A percentile compares a stretch with the other conserved stretches of the same genome.
phyloP scores from a whole-genome alignment of 2,797 vertebrate genomes.

The Ambastaia sidthimunki region DNA sequence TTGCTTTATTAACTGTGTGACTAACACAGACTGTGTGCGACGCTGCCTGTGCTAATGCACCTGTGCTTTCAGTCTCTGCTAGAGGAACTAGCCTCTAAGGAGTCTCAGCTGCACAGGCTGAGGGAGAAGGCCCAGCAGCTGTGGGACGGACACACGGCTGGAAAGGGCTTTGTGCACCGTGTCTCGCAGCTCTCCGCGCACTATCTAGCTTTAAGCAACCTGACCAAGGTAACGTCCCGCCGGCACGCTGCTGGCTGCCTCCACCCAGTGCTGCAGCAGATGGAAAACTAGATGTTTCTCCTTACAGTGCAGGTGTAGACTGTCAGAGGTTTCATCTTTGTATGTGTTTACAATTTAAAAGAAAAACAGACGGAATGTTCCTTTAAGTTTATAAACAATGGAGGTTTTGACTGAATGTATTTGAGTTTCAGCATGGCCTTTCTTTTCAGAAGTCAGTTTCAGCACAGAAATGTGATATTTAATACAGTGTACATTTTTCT shows the following conservation, averaged over 20 bases:
- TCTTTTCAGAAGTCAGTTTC: constrained; percentile 26
- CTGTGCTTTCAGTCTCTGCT: constrained; percentile 91
- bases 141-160: constrained; percentile 94
- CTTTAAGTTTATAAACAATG: not conserved
- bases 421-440: not conserved
- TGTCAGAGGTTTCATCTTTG: not conserved
- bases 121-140: constrained; percentile 95
- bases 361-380: no score
- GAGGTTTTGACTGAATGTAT: not conserved
- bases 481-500: constrained; percentile 18
- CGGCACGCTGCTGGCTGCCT: constrained; percentile 78
- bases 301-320: not conserved
- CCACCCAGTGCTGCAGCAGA: constrained; percentile 62
- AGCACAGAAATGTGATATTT: constrained; percentile 3
- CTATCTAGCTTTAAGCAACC: constrained; percentile 94
- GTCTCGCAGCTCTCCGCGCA: constrained; percentile 97
- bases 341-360: not conserved
- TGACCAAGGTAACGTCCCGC: constrained; percentile 90
- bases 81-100: constrained; percentile 92
- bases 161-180: constrained; percentile 96
- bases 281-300: constrained; percentile 8
- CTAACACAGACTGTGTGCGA: constrained; percentile 64
- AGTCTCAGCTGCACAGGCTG: constrained; percentile 90
- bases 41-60: constrained; percentile 74
- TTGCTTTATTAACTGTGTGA: constrained; percentile 55